Evolutionary conservation across 2,888 invertebrate genomes (phyloP).

Genomic region (Macropis europaea): DNA sequence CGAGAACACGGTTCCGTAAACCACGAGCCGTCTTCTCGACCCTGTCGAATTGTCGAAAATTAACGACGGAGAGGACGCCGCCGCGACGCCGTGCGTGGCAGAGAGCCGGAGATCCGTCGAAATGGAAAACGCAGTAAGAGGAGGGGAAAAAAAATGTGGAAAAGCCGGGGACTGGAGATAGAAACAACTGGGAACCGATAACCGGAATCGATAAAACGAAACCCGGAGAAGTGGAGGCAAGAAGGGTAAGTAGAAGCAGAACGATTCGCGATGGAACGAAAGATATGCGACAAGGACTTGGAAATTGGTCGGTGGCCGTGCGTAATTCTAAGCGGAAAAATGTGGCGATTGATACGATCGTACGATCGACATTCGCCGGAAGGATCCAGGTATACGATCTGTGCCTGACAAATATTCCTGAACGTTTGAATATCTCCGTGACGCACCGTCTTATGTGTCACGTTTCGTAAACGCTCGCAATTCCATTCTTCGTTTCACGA

Average conservation of each 20-base stretch:
- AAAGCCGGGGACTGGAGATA: constrained; percentile 19
- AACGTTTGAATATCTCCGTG: background rate
- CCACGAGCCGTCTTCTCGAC: too few relatives aligned
- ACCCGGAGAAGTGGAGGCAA: constrained; percentile 14
- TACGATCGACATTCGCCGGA: constrained; percentile 15
- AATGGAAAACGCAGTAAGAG: background rate
- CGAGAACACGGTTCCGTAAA: too few relatives aligned
- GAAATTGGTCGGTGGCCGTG: constrained; percentile 27
- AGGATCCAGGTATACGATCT: background rate
- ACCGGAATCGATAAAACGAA: constrained; percentile 10
- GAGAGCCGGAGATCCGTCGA: background rate
- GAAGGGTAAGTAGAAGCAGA: constrained; percentile 42
- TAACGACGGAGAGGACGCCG: too few relatives aligned
- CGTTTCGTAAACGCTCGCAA: background rate
- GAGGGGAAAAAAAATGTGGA: constrained; percentile 15
- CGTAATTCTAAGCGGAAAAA: constrained; percentile 22
- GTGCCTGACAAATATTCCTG: constrained; percentile 1
- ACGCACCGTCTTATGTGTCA: background rate
- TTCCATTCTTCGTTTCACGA: too few relatives aligned
- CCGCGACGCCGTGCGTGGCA: too few relatives aligned
- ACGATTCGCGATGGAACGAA: constrained; percentile 31
- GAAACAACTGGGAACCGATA: constrained; percentile 15
- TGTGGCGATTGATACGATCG: constrained; percentile 15
- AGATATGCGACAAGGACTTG: constrained; percentile 41
- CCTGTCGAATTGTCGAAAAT: background rate